phyloP scores from a whole-genome alignment of 2,113 vertebrate genomes.

The Cyprinus carpio region DNA sequence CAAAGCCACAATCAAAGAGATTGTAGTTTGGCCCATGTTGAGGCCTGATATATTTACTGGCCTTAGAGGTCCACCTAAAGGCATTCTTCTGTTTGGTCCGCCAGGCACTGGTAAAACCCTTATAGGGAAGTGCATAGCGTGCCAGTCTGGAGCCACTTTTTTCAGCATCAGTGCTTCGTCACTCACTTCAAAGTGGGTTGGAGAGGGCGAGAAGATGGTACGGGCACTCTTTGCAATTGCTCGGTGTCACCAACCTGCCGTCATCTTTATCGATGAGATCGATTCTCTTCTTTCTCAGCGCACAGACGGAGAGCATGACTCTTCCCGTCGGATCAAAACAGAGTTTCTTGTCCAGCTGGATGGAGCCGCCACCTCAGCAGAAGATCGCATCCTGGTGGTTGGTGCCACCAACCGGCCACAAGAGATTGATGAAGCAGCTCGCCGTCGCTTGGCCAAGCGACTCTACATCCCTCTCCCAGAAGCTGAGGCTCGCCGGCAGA shows the following conservation, averaged over 20 bases:
- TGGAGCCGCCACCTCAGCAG: conserved; percentile 87
- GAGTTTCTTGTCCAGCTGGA: conserved; percentile 96
- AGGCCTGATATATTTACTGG: conserved; percentile 95
- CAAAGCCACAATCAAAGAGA: conserved; percentile 94
- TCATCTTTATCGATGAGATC: conserved; percentile 97
- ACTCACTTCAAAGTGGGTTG: conserved; percentile 97
- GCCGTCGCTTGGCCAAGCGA: conserved; percentile 88
- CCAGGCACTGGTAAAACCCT: conserved; percentile 96
- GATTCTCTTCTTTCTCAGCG: conserved; percentile 93
- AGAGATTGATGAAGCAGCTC: conserved; percentile 94
- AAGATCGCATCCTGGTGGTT: conserved; percentile 92
- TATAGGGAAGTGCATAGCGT: conserved; percentile 95
- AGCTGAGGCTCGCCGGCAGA: conserved; percentile 83
- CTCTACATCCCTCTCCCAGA: conserved; percentile 93
- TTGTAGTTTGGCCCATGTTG: conserved; percentile 98
- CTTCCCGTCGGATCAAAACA: conserved; percentile 92
- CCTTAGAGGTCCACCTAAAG: conserved; percentile 92
- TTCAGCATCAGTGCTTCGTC: conserved; percentile 98
- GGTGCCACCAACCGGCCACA: conserved; percentile 95
- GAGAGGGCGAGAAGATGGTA: conserved; percentile 98
- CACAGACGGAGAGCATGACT: conserved; percentile 93
- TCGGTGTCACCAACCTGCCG: conserved; percentile 90
- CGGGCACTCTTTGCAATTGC: conserved; percentile 90
- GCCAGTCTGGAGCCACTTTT: conserved; percentile 95
- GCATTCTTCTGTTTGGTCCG: conserved; percentile 92